Evolutionary conservation across 1,140 invertebrate genomes (phyloP).

Genomic region (Lysiphlebus fabarum): DNA sequence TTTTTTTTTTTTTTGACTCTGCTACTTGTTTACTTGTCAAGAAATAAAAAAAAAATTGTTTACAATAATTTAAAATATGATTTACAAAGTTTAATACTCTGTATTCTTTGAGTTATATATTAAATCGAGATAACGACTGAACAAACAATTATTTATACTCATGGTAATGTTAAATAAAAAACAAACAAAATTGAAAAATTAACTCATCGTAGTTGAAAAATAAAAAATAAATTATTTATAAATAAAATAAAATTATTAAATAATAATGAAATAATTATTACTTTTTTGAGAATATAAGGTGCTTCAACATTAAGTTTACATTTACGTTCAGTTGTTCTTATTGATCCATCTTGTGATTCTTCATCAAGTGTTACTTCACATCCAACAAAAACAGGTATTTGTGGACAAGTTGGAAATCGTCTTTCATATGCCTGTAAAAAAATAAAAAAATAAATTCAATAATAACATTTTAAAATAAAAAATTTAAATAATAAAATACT

Average conservation of each 20-base stretch:
- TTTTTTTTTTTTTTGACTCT: no score
- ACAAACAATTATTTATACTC: no score
- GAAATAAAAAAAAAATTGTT: no score
- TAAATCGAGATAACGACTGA: no score
- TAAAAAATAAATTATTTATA: conserved; percentile 11
- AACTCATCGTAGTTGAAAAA: conserved; percentile 3
- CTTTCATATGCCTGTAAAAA: conserved; percentile 82
- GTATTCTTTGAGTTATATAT: no score
- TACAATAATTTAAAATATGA: no score
- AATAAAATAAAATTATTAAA: conserved; percentile 13
- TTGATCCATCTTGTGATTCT: conserved; percentile 73
- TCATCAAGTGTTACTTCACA: conserved; percentile 81
- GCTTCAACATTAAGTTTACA: conserved; percentile 93
- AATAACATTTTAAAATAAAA: conserved; percentile 23
- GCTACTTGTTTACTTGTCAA: no score
- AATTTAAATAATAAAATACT: neutral
- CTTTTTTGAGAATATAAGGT: conserved; percentile 94
- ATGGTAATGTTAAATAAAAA: no score
- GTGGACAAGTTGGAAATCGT: conserved; percentile 89
- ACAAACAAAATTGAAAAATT: no score
- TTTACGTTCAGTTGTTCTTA: conserved; percentile 80
- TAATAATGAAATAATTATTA: conserved; percentile 45
- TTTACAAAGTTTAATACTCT: no score
- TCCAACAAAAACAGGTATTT: conserved; percentile 93
- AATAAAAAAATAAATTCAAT: conserved; percentile 35